phyloP scores from a whole-genome alignment of 1,140 invertebrate genomes.

The Eriocheir sinensis region DNA sequence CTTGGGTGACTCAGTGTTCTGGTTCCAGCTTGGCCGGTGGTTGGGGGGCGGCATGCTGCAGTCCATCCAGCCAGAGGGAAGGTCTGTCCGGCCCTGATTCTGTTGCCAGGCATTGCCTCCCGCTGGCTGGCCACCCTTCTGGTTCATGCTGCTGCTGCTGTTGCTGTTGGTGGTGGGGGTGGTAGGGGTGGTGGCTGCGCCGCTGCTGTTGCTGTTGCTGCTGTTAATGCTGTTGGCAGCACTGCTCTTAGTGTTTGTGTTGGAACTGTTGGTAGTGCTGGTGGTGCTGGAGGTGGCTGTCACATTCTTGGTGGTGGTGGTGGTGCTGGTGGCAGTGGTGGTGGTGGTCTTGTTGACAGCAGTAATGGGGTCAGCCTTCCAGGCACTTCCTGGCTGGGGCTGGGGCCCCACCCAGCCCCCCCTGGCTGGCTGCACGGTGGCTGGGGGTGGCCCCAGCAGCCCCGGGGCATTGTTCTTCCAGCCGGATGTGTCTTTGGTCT shows the following conservation, averaged over 20 bases:
- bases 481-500: not conserved
- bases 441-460: not conserved
- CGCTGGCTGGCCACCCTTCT: no score
- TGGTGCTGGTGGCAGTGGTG: not conserved
- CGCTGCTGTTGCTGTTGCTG: not conserved
- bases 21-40: not conserved
- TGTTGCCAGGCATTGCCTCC: not conserved
- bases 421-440: not conserved
- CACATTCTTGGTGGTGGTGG: not conserved
- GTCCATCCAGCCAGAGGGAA: not conserved
- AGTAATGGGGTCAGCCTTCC: no score
- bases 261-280: not conserved
- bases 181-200: not conserved
- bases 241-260: no score
- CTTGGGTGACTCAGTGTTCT: not conserved
- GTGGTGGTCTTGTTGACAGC: not conserved
- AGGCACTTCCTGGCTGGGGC: not conserved
- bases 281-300: not conserved
- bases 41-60: not conserved
- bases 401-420: not conserved
- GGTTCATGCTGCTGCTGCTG: constrained; percentile 12
- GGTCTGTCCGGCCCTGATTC: not conserved
- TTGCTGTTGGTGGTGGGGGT: not conserved
- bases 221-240: not conserved
- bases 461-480: not conserved